A percentile compares a stretch with the other conserved stretches of the same genome.
Evolutionary conservation across 2,113 vertebrate genomes (phyloP).

Genomic region (Gnathonemus echidnorhynchus): DNA sequence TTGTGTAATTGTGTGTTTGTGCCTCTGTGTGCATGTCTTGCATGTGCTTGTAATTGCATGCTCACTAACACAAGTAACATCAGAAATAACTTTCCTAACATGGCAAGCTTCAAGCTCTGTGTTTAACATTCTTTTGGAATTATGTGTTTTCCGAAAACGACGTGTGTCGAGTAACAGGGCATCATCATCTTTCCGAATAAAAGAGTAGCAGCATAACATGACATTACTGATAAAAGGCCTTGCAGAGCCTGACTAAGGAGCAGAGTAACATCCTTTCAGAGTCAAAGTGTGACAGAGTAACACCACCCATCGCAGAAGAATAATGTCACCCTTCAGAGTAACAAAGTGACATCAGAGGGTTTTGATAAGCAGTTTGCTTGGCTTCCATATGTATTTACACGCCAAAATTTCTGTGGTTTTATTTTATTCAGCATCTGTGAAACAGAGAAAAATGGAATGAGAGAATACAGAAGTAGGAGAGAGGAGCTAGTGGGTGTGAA

Average conservation of each 20-base stretch:
- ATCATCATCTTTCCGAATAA: not conserved
- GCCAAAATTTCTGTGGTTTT: not conserved
- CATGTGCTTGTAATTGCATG: not conserved
- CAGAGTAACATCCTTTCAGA: not conserved
- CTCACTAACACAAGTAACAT: not conserved
- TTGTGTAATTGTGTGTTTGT: not conserved
- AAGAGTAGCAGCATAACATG: not conserved
- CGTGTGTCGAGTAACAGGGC: not conserved
- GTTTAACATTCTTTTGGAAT: not conserved
- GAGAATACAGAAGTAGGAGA: constrained; percentile 6
- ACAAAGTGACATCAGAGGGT: not conserved
- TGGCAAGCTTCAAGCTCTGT: not conserved
- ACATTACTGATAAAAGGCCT: not conserved
- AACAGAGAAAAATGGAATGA: not conserved
- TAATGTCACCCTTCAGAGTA: not conserved
- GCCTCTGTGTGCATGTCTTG: not conserved
- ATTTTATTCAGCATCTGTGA: not conserved
- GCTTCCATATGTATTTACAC: not conserved
- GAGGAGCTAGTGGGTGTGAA: constrained; percentile 7
- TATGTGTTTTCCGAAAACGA: not conserved
- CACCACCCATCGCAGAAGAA: not conserved
- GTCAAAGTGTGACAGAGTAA: not conserved
- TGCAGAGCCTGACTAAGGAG: not conserved
- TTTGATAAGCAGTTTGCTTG: not conserved
- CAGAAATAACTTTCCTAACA: not conserved